Conservation (phyloP, 2,888 invertebrate species). For the Ptychoptera contaminata region DNA sequence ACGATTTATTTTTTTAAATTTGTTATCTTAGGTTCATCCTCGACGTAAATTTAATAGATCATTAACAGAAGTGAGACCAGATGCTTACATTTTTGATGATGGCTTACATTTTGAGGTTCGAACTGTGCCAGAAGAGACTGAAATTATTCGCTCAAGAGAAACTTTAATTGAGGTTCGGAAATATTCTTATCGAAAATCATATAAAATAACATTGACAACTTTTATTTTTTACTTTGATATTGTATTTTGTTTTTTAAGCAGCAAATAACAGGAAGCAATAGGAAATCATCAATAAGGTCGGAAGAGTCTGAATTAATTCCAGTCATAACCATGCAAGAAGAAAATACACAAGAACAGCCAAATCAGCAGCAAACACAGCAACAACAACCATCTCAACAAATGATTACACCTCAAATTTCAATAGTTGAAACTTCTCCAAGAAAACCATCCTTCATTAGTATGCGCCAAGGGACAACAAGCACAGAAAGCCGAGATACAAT, state of each 20-base stretch:
- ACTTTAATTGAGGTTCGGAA: conserved; percentile 20
- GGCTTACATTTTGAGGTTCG: conserved; percentile 49
- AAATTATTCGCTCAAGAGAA: conserved; percentile 30
- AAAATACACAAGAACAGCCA: no score
- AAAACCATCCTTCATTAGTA: conserved; percentile 25
- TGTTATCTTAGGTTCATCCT: conserved; percentile 10
- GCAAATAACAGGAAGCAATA: conserved; percentile 12
- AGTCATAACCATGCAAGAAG: no score
- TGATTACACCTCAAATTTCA: conserved; percentile 17
- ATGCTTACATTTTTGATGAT: conserved; percentile 41
- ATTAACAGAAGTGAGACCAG: conserved; percentile 45
- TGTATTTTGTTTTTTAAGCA: background rate
- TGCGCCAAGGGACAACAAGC: conserved; percentile 30
- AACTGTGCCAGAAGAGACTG: conserved; percentile 51
- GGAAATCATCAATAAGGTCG: conserved; percentile 28
- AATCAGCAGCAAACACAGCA: conserved; percentile 12
- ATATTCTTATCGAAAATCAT: background rate
- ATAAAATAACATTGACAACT: background rate
- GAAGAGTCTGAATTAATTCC: conserved; percentile 28
- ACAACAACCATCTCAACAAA: conserved; percentile 11
- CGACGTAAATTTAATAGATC: conserved; percentile 40
- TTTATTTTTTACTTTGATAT: background rate
- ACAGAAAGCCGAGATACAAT: conserved; percentile 31
- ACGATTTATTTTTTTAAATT: background rate
- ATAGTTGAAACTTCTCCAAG: conserved; percentile 24